Base-by-base conservation (phyloP, 2,888 invertebrate genomes). In the Chorisops tibialis region DNA sequence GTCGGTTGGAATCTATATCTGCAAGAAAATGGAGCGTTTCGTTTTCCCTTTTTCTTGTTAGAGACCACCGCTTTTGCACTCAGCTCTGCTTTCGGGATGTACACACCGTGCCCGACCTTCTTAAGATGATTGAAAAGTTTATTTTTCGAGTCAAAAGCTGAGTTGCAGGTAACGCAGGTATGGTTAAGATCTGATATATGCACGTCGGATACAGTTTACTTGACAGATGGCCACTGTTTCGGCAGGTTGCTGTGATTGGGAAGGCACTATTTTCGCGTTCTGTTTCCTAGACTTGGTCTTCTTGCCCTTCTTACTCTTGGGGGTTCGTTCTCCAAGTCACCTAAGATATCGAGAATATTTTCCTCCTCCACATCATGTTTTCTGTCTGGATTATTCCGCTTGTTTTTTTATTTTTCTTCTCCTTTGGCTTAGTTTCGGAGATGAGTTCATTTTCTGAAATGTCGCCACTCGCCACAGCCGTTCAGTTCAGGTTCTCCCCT, bases 81-180 rank as follows among this genome's bases (percentile, higher is more conserved):
- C 39, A 75, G 74, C 68, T 75, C 78, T 67, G 79, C 70, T 67
- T 83, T 82, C 1, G 86, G 83, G 68, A 89, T 77, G 67, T 85
- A 83, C 43, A 89, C 83, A 24, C 91, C 89, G 76, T 96, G 96
- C n/a, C 91, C 90, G 21, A 88, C 87, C 72, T 86, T 86, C 76
- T 92, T 91, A 49, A 96, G 82, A 79, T 96, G 96, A 56, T 89
- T 87, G 80, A 94, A 96, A 52, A 96, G 79, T 79, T 92, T 94
- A 79, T 94, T 95, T 79, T 93, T 91, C 3, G 94, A 92, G 38
- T 85, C 78, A 75, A 93, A 95, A 64, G 82, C 83, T 56, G 83
- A 76, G 70, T 87, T 83, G 73, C 96, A 96, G 12, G 87, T 84
- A 12, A 85, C 87, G 78, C 95, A 96, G 61, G 76, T 67, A 62